Evolutionary conservation across 1,140 invertebrate genomes (phyloP).

Genomic region (Drosophila busckii): DNA sequence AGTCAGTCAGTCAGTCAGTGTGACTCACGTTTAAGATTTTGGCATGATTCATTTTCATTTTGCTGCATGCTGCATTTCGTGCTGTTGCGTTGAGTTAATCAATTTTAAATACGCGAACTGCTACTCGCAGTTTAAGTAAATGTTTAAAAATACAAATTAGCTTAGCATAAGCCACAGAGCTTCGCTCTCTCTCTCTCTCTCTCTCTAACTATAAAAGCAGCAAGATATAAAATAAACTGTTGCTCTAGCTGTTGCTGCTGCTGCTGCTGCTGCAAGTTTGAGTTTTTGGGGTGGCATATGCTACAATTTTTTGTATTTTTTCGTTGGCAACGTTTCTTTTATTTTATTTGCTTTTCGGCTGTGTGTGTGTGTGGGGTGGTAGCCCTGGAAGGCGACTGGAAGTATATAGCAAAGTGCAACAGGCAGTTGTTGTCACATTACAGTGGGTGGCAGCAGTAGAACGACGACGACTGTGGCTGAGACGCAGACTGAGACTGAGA

Average conservation of each 20-base stretch:
- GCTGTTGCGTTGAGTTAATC: no score
- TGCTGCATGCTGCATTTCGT: constrained; percentile 40
- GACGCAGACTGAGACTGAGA: no score
- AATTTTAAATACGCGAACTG: no score
- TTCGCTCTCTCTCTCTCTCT: constrained; percentile 2
- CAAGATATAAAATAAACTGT: constrained; percentile 63
- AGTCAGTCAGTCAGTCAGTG: constrained; percentile 40
- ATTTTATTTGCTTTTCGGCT: constrained; percentile 36
- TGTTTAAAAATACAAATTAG: no score
- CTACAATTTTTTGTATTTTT: constrained; percentile 27
- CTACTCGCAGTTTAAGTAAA: no score
- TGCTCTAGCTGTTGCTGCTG: constrained; percentile 38
- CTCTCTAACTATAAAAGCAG: constrained; percentile 22
- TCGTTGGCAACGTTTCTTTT: constrained; percentile 48
- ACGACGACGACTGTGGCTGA: no score
- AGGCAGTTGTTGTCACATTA: constrained; percentile 56
- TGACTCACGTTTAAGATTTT: constrained; percentile 31
- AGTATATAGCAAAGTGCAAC: constrained; percentile 66
- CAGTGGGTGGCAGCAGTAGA: constrained; percentile 6
- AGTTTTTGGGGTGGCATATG: constrained; percentile 37
- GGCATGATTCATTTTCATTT: not conserved
- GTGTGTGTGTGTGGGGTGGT: constrained; percentile 38
- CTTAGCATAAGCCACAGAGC: no score
- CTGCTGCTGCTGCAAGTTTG: constrained; percentile 5
- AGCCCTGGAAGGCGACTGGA: constrained; percentile 31